Base-by-base conservation (phyloP, 30 jellyfish, hydroid and myxozoan species). In the Aurelia aurita complex sp. Pacific region DNA sequence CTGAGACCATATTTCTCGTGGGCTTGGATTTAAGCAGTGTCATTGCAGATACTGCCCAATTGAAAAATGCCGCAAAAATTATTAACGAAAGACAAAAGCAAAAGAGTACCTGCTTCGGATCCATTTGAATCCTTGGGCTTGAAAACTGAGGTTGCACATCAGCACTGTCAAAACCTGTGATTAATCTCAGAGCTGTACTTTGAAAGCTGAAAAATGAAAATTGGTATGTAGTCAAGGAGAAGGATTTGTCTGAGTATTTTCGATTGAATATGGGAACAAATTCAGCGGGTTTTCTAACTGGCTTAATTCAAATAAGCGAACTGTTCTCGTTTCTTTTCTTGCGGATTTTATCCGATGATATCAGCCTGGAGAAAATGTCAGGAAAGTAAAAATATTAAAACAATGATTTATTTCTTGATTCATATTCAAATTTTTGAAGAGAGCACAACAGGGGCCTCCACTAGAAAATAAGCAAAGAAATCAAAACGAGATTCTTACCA, bases 121-220 rank as follows among this genome's bases (percentile, higher is more conserved):
- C 99, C 19, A 69, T 85, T 18, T 52, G 64, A 29, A 82, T 74
- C 59, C 99, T 65, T 42, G 88, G 93, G 46, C 95, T 85, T 46
- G 99, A 89, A 66, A 94, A 80, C 60, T 94, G 99, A 5, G 97
- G 92, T 55, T 94, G 99, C 4, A 94, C 96, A 18, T 94, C 99
- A 38, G 99, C 80, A 63, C 88, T 88, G 23, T 96, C 99, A 80
- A 94, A 94, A 17, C 99, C 99, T 59, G 90, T 83, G 64, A 94
- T 94, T 15, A 94, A 76, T 17, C 95, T 76, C 81, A 94, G 72
- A 53, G 96, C 99, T 15, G 99, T 89, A 73, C 82, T 77, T 59
- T 89, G 97, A 72, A 89, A 81, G 69, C 99, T 94, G 80, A n/a
- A 42, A 74, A 1, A 50, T 16, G 67, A 42, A 32, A 32, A 51